Evolutionary conservation across 2,888 invertebrate genomes (phyloP).

Genomic region (Mesorhabditis spiculigera): DNA sequence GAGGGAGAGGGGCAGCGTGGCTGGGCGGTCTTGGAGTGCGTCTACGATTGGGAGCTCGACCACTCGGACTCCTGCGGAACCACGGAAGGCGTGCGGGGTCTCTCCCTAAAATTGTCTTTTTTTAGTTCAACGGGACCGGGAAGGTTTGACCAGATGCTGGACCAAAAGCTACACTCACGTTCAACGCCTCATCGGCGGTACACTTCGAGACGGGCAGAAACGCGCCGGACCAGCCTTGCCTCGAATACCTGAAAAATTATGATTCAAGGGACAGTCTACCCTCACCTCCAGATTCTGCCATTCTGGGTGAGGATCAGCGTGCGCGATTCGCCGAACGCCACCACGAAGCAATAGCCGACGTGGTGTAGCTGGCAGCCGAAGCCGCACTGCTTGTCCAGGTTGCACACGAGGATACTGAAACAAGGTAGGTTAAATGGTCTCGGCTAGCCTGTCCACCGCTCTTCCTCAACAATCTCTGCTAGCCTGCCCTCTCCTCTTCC

Average conservation of each 20-base stretch:
- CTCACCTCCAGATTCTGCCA: slow-evolving; percentile 63
- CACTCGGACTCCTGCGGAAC: slow-evolving; percentile 68
- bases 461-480: too few relatives aligned
- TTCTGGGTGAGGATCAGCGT: slow-evolving; percentile 88
- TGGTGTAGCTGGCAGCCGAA: slow-evolving; percentile 98
- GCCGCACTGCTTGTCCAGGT: slow-evolving; percentile 95
- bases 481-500: too few relatives aligned
- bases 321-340: slow-evolving; percentile 88
- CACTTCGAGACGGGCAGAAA: slow-evolving; percentile 55
- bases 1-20: slow-evolving; percentile 76
- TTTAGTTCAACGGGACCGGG: not conserved
- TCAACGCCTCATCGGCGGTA: slow-evolving; percentile 12
- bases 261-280: not conserved
- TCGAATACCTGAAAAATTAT: slow-evolving; percentile 47
- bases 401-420: slow-evolving; percentile 79
- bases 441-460: too few relatives aligned
- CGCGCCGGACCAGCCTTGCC: slow-evolving; percentile 52
- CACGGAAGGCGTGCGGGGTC: slow-evolving; percentile 15
- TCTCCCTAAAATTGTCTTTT: slow-evolving; percentile 1
- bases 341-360: slow-evolving; percentile 89
- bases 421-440: not conserved
- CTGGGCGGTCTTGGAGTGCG: slow-evolving; percentile 74
- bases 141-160: slow-evolving; percentile 54
- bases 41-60: slow-evolving; percentile 90
- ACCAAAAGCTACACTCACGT: slow-evolving; percentile 6